A percentile compares a stretch with the other conserved stretches of the same genome.
These are phyloP conservation scores for Sinocyclocheilus anophthalmus DNA, from an alignment of 2,113 vertebrate genomes.

Conservation along the genomic window DNA sequence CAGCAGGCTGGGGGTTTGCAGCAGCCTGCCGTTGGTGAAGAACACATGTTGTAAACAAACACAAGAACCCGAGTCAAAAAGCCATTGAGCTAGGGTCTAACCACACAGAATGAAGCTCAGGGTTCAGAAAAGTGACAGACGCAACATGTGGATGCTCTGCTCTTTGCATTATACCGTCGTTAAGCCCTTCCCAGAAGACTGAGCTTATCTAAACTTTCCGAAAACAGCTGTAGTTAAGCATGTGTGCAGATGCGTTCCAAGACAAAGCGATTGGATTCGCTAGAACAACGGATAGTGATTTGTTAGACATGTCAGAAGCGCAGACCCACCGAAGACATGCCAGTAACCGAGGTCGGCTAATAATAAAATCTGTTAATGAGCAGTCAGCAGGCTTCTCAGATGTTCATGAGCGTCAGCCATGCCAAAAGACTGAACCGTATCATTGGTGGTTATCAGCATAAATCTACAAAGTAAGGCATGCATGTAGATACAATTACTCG, in stretches of 20 bases:
- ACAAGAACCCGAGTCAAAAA: slow-evolving; percentile 35
- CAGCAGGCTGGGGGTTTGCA: slow-evolving; percentile 62
- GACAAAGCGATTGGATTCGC: slow-evolving; percentile 38
- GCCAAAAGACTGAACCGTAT: slow-evolving; percentile 58
- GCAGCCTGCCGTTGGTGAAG: slow-evolving; percentile 53
- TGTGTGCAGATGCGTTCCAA: slow-evolving; percentile 26
- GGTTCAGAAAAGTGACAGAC: slow-evolving; percentile 15
- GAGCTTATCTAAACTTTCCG: slow-evolving; percentile 8
- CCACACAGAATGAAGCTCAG: slow-evolving; percentile 42
- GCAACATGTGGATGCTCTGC: not conserved
- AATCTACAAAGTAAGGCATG: slow-evolving; percentile 64
- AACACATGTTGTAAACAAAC: slow-evolving; percentile 65
- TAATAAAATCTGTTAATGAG: slow-evolving; percentile 70
- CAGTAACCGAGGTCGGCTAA: slow-evolving; percentile 62
- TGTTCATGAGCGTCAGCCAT: slow-evolving; percentile 53
- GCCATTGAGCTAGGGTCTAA: slow-evolving; percentile 30
- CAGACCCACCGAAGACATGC: slow-evolving; percentile 50
- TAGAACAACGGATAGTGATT: slow-evolving; percentile 27
- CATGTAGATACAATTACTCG: slow-evolving; percentile 64
- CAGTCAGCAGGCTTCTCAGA: slow-evolving; percentile 52
- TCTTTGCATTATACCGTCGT: not conserved
- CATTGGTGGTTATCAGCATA: slow-evolving; percentile 61
- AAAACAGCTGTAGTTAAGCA: slow-evolving; percentile 44
- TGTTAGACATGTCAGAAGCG: slow-evolving; percentile 49
- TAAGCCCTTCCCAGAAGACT: slow-evolving; percentile 27